These are phyloP conservation scores for Heliothis peltigera DNA, from an alignment of 2,888 invertebrate genomes.

Conservation along the genomic window DNA sequence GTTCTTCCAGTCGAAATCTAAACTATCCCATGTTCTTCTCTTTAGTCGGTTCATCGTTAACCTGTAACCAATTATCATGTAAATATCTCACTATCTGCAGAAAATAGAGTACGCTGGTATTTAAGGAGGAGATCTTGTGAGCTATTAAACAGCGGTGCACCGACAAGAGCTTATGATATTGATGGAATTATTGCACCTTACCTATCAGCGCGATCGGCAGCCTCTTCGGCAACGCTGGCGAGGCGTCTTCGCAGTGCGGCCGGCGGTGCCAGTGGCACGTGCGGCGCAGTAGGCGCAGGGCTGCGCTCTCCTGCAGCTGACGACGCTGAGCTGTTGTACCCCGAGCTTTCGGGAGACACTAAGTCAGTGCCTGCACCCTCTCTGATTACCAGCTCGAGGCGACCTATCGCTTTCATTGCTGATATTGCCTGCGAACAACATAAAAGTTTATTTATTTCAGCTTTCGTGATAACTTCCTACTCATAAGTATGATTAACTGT, in stretches of 20 bases:
- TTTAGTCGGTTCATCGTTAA: constrained; percentile 84
- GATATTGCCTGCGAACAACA: constrained; percentile 91
- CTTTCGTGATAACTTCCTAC: no score
- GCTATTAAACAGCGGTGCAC: no score
- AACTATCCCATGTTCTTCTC: constrained; percentile 90
- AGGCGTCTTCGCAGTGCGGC: constrained; percentile 92
- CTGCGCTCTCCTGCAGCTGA: constrained; percentile 93
- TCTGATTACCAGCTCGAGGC: constrained; percentile 93
- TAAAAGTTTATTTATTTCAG: no score
- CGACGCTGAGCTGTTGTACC: constrained; percentile 96
- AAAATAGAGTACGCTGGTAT: no score
- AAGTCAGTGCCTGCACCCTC: constrained; percentile 94
- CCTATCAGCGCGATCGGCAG: constrained; percentile 91
- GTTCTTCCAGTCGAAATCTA: constrained; percentile 90
- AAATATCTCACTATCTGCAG: not conserved
- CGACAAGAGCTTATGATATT: no score
- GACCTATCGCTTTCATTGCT: constrained; percentile 94
- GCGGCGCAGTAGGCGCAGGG: constrained; percentile 86
- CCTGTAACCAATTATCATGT: constrained; percentile 69
- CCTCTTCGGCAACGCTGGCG: constrained; percentile 94
- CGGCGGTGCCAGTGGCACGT: constrained; percentile 83
- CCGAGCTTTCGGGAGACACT: constrained; percentile 95
- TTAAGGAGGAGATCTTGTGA: no score
- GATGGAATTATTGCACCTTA: constrained; percentile 38
- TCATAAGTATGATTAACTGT: no score